A percentile compares a stretch with the other conserved stretches of the same genome.
These are phyloP conservation scores for Notamacropus eugenii DNA, from an alignment of 2,797 vertebrate genomes.

Conservation along the genomic window DNA sequence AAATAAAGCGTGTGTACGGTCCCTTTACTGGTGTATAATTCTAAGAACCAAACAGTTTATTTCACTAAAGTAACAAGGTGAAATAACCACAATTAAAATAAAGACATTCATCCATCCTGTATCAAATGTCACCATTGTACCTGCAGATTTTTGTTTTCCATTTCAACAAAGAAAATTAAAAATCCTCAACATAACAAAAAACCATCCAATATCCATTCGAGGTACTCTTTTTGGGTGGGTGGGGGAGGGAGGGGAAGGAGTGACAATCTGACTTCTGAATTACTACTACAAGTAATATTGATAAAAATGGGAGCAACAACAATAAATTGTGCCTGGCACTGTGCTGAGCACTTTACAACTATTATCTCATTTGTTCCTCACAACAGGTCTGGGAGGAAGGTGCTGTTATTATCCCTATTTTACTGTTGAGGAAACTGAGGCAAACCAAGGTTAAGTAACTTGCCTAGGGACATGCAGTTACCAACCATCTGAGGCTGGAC, in stretches of 20 bases:
- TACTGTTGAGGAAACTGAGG: background rate
- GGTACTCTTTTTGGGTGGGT: background rate
- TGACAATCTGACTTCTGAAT: background rate
- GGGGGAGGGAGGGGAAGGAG: background rate
- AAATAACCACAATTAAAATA: constrained; percentile 53
- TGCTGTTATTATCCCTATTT: background rate
- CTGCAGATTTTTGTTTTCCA: constrained; percentile 33
- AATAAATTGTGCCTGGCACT: background rate
- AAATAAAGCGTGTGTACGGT: constrained; percentile 40
- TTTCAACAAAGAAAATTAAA: constrained; percentile 52
- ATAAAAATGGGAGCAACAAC: background rate
- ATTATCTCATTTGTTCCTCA: background rate
- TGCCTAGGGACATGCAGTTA: background rate
- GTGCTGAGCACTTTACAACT: background rate
- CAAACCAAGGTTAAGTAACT: background rate
- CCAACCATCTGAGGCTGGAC: background rate
- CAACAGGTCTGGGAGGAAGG: background rate
- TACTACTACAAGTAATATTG: background rate
- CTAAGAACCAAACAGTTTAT: constrained; percentile 61
- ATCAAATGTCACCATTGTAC: constrained; percentile 45
- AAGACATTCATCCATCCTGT: constrained; percentile 36
- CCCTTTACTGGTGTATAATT: constrained; percentile 58
- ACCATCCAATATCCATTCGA: constrained; percentile 29
- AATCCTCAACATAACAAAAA: constrained; percentile 42
- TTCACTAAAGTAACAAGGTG: constrained; percentile 47